Percentiles rank a stretch among this genome's conserved stretches.
phyloP scores from a whole-genome alignment of 2,797 vertebrate genomes.

The Pseudopleuronectes americanus region DNA sequence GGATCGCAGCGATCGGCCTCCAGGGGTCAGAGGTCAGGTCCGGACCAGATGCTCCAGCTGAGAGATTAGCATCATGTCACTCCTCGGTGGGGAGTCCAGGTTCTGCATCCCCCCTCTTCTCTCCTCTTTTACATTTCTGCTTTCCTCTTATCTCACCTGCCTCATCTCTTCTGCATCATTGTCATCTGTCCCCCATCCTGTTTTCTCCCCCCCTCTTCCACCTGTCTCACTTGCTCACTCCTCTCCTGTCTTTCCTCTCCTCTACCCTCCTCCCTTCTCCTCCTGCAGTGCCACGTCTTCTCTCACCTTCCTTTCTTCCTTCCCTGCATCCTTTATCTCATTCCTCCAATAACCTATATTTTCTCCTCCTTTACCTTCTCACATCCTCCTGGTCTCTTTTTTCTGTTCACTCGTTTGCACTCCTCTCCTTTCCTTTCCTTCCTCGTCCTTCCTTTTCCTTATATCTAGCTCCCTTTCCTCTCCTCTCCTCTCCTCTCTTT shows the following conservation, averaged over 20 bases:
- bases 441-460: too few species aligned
- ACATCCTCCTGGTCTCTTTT: not conserved
- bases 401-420: not conserved
- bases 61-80: conserved; percentile 67
- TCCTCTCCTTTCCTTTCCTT: not conserved
- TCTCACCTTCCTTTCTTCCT: not conserved
- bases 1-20: conserved; percentile 40
- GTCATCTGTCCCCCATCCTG: not conserved
- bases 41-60: conserved; percentile 72
- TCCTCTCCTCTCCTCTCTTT: not conserved
- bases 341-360: too few species aligned
- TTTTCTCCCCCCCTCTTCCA: too few species aligned
- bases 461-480: not conserved
- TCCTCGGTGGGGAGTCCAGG: conserved; percentile 46
- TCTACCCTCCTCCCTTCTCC: not conserved
- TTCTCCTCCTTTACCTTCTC: not conserved
- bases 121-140: not conserved
- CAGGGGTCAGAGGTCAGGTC: conserved; percentile 52
- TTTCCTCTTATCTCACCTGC: conserved; percentile 19
- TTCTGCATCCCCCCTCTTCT: not conserved
- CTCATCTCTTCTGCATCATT: conserved; percentile 1
- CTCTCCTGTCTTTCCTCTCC: not conserved
- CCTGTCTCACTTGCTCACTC: not conserved
- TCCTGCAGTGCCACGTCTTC: not conserved
- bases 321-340: not conserved